Conservation (phyloP, 1,140 invertebrate species). For the Procambarus clarkii region DNA sequence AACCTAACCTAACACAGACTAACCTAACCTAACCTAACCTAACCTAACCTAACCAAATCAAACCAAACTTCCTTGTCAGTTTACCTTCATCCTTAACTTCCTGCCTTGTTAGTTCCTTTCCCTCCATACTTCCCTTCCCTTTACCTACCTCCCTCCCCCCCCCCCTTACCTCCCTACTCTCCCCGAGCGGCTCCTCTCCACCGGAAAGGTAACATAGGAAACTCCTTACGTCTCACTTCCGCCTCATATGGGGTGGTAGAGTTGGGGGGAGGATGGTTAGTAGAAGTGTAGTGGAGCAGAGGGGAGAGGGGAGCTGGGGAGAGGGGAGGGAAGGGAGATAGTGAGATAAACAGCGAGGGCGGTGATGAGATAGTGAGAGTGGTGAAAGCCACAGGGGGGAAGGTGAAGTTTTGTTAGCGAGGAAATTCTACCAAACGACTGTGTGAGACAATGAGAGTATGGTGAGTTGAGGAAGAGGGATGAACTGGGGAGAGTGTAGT, state of each 20-base stretch:
- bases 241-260: background rate
- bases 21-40: too few relatives aligned
- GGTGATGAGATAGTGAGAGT: too few relatives aligned
- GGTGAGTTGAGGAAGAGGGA: too few relatives aligned
- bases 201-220: slow-evolving; percentile 7
- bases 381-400: background rate
- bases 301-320: background rate
- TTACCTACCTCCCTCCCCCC: background rate
- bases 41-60: too few relatives aligned
- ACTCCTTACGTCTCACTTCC: background rate
- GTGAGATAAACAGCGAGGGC: background rate
- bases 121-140: background rate
- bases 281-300: background rate
- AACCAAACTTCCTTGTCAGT: too few relatives aligned
- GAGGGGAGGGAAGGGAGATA: background rate
- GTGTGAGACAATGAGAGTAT: too few relatives aligned
- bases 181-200: background rate
- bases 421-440: too few relatives aligned
- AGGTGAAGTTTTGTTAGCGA: background rate
- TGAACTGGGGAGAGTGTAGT: background rate
- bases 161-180: background rate
- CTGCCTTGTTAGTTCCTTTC: background rate
- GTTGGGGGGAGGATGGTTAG: background rate
- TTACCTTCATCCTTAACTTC: too few relatives aligned
- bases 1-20: too few relatives aligned